Base-by-base conservation (phyloP, 2,113 vertebrate species). In the Echinops telfairi region DNA sequence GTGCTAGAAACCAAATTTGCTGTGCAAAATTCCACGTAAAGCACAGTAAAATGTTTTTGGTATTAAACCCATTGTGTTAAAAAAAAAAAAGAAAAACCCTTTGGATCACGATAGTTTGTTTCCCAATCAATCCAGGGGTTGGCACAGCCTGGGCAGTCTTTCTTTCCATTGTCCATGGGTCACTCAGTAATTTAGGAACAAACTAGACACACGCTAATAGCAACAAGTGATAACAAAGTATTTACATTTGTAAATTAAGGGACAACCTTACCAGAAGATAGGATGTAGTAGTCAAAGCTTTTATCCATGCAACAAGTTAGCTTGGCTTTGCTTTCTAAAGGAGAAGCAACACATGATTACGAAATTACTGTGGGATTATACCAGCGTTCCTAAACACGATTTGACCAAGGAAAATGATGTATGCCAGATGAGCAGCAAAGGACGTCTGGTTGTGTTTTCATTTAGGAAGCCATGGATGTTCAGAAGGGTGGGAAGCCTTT, bases 341-440 rank as follows among this genome's bases (percentile, higher is more conserved):
- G 25, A 29, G 76, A 73, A 76, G 77, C 27, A 85, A 93, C 86
- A 80, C 25, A 82, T 25, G 4, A 66, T 95, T 70, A 93, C 25
- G 31, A 43, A 70, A 58, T 60, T 19, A 17, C n/a, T 83, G 36
- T 83, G 29, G 36, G 96, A 89, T 83, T 84, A 31, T 70, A 68
- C 12, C 27, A 88, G 71, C 36, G n/a, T 88, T 92, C 92, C 78
- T 85, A 85, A 95, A 90, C 92, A 57, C 82, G 38, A 73, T 73
- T 62, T 92, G 84, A 84, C 62, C 31, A 71, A 90, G 75, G 57
- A 78, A 92, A 91, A 92, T 86, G 38, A 76, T 78, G 53, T 70
- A 9, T 60, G 31, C 80, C 75, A 62, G n/a, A 92, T n/a, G 36
- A 47, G 47, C 80, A 62, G 19, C 20, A 36, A 53, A 43, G 20